Evolutionary conservation across 2,797 vertebrate species (phyloP).

Genomic region (Cossypha dichroa): DNA sequence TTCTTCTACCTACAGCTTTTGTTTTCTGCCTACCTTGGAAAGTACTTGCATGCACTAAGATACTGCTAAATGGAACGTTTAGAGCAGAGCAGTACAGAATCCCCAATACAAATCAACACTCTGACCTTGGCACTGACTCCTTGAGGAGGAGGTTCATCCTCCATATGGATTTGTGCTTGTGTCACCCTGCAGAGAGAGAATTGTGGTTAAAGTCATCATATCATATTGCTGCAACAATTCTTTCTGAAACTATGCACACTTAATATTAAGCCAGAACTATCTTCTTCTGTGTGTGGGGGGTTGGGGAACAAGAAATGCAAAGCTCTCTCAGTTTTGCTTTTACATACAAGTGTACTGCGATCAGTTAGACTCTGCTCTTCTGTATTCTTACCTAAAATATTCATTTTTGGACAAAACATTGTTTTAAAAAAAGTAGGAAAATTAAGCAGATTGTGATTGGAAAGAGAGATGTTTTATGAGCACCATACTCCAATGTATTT

Average conservation of each 20-base stretch:
- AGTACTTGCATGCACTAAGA: not conserved
- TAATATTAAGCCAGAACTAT: not conserved
- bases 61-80: not conserved
- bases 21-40: not conserved
- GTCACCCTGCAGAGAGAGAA: conserved; percentile 23
- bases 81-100: not conserved
- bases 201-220: not conserved
- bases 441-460: not conserved
- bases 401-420: not conserved
- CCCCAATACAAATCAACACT: not conserved
- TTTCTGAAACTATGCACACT: not conserved
- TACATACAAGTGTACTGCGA: not conserved
- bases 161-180: conserved; percentile 43
- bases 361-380: not conserved
- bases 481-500: not conserved
- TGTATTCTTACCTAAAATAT: not conserved
- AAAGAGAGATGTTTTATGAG: not conserved
- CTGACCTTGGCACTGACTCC: conserved; percentile 53
- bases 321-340: not conserved
- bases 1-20: not conserved
- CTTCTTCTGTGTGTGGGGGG: not conserved
- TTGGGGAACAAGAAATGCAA: not conserved
- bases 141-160: conserved; percentile 42
- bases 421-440: not conserved
- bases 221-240: not conserved